These are phyloP conservation scores for Lepidochrysops patricia DNA, from an alignment of 2,888 invertebrate genomes.

Conservation along the genomic window DNA sequence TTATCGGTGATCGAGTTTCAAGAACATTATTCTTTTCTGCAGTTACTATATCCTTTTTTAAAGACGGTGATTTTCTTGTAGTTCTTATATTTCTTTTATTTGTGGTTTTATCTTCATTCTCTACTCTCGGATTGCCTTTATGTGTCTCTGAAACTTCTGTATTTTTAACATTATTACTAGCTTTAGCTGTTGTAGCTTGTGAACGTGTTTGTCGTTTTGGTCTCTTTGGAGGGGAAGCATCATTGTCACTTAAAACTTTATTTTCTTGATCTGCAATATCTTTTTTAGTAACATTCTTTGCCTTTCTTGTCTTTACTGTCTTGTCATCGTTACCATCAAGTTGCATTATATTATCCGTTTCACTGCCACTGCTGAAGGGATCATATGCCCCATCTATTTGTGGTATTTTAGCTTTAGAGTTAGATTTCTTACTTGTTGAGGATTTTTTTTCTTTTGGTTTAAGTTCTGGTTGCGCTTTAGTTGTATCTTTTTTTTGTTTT, in stretches of 20 bases:
- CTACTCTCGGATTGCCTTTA: neutral
- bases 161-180: neutral
- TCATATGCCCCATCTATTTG: conserved; percentile 76
- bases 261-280: conserved; percentile 28
- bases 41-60: conserved; percentile 13
- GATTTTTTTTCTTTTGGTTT: conserved; percentile 26
- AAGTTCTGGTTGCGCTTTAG: conserved; percentile 19
- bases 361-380: conserved; percentile 30
- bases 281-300: conserved; percentile 33
- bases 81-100: conserved; percentile 11
- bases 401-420: conserved; percentile 42
- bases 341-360: conserved; percentile 43
- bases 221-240: conserved; percentile 52
- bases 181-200: conserved; percentile 9
- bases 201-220: conserved; percentile 27
- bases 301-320: conserved; percentile 32
- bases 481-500: conserved; percentile 19
- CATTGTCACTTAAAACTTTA: conserved; percentile 30
- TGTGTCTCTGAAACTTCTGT: conserved; percentile 6
- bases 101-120: neutral
- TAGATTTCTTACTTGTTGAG: conserved; percentile 28
- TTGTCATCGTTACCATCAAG: conserved; percentile 51
- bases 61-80: conserved; percentile 20
- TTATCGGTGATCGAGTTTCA: conserved; percentile 12
- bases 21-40: neutral